Base-by-base conservation (phyloP, 2,888 invertebrate genomes). In the Dioctria rufipes region DNA sequence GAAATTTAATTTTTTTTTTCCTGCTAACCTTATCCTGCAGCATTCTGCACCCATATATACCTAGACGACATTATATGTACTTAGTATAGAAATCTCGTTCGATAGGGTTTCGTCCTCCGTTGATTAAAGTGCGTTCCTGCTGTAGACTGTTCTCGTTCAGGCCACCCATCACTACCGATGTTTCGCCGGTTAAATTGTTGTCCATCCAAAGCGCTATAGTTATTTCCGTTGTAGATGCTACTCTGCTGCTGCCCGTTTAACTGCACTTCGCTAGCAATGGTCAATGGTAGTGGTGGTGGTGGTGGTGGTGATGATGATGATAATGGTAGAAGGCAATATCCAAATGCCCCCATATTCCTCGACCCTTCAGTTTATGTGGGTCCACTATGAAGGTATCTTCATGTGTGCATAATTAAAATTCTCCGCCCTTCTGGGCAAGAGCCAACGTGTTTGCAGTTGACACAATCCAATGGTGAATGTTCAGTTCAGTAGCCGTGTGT, bases 381-480 rank as follows among this genome's bases (percentile, higher is more conserved):
- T 40, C 75, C 61, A 75, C 61, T 42, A 13, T 40, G n/a, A 51
- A 78, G 66, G 66, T 78, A 39, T 51, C 65, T 66, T 66, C 51
- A 49, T 78, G 66, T 78, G 78, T 51, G 78, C 78, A 78, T 78
- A 78, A 78, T 78, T 78, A 78, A 78, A 78, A 78, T 42, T 66
- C 78, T 13, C 51, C 58, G 51, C 78, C 66, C 39, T 46, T 66
- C 42, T 78, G 40, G n/a, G 25, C 54, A 40, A 25, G 58, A 65
- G 25, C 43, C 75, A 54, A 51, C 42, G 43, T 42, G 73, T 51
- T 42, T 73, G 58, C 75, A 60, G 58, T 60, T 58, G 75, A 75
- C 61, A 75, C 75, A 61, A 75, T 61, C 43, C 75, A 61, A 75
- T 61, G 61, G 75, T 11, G 60, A 60, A 75, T 75, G 75, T 75